phyloP scores from a whole-genome alignment of 2,113 vertebrate genomes.

The Mastomys natalensis region DNA sequence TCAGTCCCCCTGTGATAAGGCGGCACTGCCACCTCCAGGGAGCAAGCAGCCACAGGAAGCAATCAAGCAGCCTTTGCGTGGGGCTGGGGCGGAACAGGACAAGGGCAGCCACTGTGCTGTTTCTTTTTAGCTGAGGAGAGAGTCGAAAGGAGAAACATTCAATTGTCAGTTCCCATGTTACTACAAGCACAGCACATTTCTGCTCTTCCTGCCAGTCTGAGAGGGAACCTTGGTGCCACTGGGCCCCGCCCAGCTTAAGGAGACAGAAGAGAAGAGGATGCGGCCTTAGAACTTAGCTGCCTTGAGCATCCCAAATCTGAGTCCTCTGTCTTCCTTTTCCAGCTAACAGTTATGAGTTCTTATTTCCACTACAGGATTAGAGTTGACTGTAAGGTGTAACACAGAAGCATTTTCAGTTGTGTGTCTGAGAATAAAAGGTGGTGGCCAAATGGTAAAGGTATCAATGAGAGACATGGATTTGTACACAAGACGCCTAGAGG shows the following conservation, averaged over 20 bases:
- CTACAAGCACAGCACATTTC: background rate
- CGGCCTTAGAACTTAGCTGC: rapidly evolving
- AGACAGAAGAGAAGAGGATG: background rate
- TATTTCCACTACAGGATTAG: background rate
- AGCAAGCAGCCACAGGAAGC: background rate
- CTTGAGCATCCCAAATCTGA: background rate
- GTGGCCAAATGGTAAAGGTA: background rate
- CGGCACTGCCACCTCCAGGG: rapidly evolving
- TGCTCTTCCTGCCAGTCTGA: no score
- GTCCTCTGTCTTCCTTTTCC: background rate
- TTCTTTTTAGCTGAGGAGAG: background rate
- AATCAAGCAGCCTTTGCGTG: background rate
- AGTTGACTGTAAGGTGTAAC: background rate
- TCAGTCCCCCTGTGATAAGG: background rate
- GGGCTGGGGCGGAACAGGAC: background rate
- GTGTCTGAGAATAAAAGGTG: background rate
- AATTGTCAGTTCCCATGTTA: background rate
- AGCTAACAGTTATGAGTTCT: no score
- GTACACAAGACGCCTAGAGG: background rate
- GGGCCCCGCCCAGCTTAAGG: background rate
- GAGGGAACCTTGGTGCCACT: background rate
- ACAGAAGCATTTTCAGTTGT: background rate
- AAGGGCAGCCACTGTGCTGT: background rate
- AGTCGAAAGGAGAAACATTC: background rate
- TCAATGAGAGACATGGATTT: background rate